Evolutionary conservation across 2,113 vertebrate genomes (phyloP).

Genomic region (Oncorhynchus nerka): DNA sequence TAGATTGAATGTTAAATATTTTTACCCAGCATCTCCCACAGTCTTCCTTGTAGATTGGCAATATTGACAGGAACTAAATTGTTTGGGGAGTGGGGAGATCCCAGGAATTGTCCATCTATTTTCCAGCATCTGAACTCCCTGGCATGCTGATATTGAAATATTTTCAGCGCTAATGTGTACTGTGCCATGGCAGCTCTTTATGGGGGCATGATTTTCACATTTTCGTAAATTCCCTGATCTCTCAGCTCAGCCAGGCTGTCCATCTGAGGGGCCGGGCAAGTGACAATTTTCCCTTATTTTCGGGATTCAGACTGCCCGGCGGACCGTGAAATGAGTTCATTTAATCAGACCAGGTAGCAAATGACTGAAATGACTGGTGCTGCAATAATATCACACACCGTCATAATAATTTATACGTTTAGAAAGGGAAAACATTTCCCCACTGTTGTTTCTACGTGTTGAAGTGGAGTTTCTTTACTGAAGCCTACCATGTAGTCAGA

Average conservation of each 20-base stretch:
- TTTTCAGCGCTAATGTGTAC: slow-evolving; percentile 30
- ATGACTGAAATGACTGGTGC: slow-evolving; percentile 64
- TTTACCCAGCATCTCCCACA: not conserved
- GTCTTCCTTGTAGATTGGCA: not conserved
- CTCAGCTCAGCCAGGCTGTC: slow-evolving; percentile 17
- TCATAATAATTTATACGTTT: slow-evolving; percentile 59
- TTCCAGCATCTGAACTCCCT: slow-evolving; percentile 8
- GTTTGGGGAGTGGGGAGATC: not conserved
- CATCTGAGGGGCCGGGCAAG: slow-evolving; percentile 49
- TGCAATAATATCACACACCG: slow-evolving; percentile 57
- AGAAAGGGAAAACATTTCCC: slow-evolving; percentile 29
- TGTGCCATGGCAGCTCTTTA: slow-evolving; percentile 35
- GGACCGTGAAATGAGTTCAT: slow-evolving; percentile 75
- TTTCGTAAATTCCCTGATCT: slow-evolving; percentile 38
- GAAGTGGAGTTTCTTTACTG: no score
- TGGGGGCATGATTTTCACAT: slow-evolving; percentile 43
- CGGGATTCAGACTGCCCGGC: slow-evolving; percentile 42
- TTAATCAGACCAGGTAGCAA: slow-evolving; percentile 59
- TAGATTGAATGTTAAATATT: not conserved
- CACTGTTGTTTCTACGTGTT: slow-evolving; percentile 4
- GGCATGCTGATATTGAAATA: slow-evolving; percentile 36
- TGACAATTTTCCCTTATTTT: slow-evolving; percentile 67
- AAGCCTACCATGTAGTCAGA: no score
- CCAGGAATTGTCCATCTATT: slow-evolving; percentile 11
- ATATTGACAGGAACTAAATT: not conserved